Evolutionary conservation across 2,797 vertebrate genomes (phyloP), one percentile per base, ranked within the genome.

Genomic region (Alectoris magna): DNA sequence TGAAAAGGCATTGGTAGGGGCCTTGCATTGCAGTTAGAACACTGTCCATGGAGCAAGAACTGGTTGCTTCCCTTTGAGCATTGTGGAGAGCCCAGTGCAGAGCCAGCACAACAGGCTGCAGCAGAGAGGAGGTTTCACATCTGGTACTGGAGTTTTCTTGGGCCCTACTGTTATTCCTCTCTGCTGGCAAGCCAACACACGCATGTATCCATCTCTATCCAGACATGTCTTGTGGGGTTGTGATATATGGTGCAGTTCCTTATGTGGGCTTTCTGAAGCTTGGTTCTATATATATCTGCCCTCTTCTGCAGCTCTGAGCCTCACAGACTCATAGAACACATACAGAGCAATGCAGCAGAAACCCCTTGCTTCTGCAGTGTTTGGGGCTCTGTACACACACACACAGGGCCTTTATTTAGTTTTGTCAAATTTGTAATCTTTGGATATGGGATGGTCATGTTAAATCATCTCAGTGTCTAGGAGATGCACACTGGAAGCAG

Each of bases 371-470:
- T 73, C 62, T 85, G 11, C 53, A 51, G 58, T 36, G 78, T 70
- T 89, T 85, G 66, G 51, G 36, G 10, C 16, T 95, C 87, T 91
- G 56, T 29, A 78, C 82, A 84, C 75, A 70, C 75, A 70, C 73
- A 83, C 84, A 63, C 26, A 78, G 46, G 72, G 51, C 4, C 17
- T 93, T 87, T 94, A 91, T 94, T 94, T 92, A 94, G 70, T 85
- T 92, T 73, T 55, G 34, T 72, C 46, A 51, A 14, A 51, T 51
- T 51, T 84, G 62, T 83, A 92, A 83, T 89, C 90, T 70, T 89
- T 87, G 79, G 82, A 29, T 83, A 93, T 51, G 63, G 51, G 78
- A 88, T 76, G 34, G 39, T 84, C 59, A 86, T 91, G 11, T 38
- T 90, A 91, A 94, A 87, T 90, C 23, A 59, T 64, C 49, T 74